Evolutionary conservation across 1,140 invertebrate species (phyloP).

Genomic region (Chlorops oryzae): DNA sequence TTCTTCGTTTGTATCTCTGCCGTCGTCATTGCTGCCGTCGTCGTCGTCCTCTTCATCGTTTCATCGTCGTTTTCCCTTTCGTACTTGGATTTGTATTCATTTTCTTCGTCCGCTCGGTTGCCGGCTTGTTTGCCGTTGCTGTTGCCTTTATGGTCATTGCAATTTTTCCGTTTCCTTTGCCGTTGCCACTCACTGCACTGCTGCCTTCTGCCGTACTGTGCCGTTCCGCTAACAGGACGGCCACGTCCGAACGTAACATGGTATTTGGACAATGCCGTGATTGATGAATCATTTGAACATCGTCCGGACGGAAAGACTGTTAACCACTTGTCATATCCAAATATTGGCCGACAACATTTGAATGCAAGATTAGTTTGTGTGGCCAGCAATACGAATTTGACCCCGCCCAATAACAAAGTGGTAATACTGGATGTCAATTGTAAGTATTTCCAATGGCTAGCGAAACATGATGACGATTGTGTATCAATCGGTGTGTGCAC

Average conservation of each 20-base stretch:
- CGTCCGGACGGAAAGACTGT: slow-evolving; percentile 62
- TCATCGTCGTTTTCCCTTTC: not conserved
- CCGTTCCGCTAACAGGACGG: slow-evolving; percentile 56
- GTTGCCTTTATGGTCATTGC: slow-evolving; percentile 15
- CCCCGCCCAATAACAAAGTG: slow-evolving; percentile 63
- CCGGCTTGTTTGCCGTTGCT: not conserved
- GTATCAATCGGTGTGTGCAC: too few relatives aligned
- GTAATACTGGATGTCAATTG: slow-evolving; percentile 79
- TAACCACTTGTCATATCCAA: slow-evolving; percentile 69
- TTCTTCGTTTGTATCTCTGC: too few relatives aligned
- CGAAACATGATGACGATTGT: too few relatives aligned
- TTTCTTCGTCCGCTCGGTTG: too few relatives aligned
- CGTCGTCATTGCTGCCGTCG: too few relatives aligned
- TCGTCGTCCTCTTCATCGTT: too few relatives aligned
- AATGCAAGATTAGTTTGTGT: slow-evolving; percentile 73
- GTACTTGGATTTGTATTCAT: slow-evolving; percentile 5
- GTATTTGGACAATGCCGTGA: slow-evolving; percentile 74
- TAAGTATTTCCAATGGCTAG: slow-evolving; percentile 68
- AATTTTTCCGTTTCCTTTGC: slow-evolving; percentile 6
- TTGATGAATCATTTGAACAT: slow-evolving; percentile 74
- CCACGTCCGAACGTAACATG: slow-evolving; percentile 74
- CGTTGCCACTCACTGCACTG: too few relatives aligned
- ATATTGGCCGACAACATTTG: slow-evolving; percentile 69
- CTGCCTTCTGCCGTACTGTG: too few relatives aligned
- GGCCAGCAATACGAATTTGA: slow-evolving; percentile 78